These are phyloP conservation scores for Caenorhabditis sp. DNA, from an alignment of 2,888 invertebrate species.

Conservation along the genomic window DNA sequence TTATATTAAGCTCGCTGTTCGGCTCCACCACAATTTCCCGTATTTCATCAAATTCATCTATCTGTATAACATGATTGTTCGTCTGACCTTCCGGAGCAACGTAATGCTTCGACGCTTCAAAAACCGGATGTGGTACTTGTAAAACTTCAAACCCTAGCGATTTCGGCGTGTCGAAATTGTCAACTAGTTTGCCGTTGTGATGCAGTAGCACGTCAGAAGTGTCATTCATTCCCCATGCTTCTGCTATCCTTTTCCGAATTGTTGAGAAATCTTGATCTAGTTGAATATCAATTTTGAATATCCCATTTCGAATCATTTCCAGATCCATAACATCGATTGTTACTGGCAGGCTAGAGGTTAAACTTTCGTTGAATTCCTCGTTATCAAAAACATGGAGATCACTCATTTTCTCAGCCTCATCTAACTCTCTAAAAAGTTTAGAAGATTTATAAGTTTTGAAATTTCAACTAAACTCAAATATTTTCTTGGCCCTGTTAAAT, in stretches of 20 bases:
- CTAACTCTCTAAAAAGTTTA: conserved; percentile 6
- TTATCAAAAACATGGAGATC: not conserved
- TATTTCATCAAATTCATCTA: not conserved
- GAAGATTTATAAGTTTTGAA: too few species aligned
- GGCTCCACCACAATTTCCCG: conserved; percentile 1
- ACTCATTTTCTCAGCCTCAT: not conserved
- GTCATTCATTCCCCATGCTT: conserved; percentile 10
- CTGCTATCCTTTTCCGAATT: conserved; percentile 4
- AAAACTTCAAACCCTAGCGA: conserved; percentile 6
- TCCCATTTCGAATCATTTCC: not conserved
- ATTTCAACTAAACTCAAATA: not conserved
- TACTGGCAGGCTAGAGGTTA: not conserved
- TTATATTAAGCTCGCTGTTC: conserved; percentile 5
- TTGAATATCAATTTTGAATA: not conserved
- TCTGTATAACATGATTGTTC: not conserved
- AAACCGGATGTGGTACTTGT: conserved; percentile 9
- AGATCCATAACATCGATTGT: conserved; percentile 14
- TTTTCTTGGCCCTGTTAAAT: not conserved
- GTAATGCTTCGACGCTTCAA: conserved; percentile 7
- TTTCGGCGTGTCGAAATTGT: not conserved
- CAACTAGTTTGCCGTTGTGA: not conserved
- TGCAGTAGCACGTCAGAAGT: conserved; percentile 2
- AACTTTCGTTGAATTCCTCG: not conserved
- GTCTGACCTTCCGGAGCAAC: not conserved
- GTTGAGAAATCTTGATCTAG: conserved; percentile 2